Percentiles rank a stretch among this genome's conserved stretches.
These are phyloP conservation scores for Melanaphis sacchari DNA, from an alignment of 1,140 invertebrate genomes.

Conservation along the genomic window DNA sequence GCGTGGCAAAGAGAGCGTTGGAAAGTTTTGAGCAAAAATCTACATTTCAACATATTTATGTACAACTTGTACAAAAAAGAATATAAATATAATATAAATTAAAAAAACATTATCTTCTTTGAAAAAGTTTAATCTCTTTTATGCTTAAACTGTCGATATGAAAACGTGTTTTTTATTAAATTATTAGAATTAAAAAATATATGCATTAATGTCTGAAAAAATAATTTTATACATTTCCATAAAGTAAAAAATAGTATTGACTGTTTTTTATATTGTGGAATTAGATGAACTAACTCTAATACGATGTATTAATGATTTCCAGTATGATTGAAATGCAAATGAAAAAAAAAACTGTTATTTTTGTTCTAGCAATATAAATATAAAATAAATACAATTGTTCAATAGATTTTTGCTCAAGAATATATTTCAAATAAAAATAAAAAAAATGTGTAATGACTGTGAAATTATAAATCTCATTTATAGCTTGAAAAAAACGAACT, in stretches of 20 bases:
- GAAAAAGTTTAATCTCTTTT: neutral
- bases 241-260: neutral
- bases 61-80: neutral
- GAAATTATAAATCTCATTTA: neutral
- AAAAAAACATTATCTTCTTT: neutral
- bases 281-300: neutral
- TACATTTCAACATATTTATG: neutral
- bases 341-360: neutral
- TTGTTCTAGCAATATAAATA: no score
- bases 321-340: neutral
- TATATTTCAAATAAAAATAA: neutral
- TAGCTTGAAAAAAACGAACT: neutral
- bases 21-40: neutral
- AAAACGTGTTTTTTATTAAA: neutral
- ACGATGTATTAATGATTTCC: neutral
- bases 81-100: neutral
- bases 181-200: neutral
- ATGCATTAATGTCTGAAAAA: neutral
- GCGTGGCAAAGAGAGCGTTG: neutral
- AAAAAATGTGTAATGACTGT: neutral
- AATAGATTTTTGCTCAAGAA: neutral
- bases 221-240: neutral
- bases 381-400: neutral
- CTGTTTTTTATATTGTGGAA: neutral
- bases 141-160: neutral